A percentile compares a stretch with the other conserved stretches of the same genome.
Conservation (phyloP, 2,113 vertebrate species). For the Datnioides undecimradiatus region DNA sequence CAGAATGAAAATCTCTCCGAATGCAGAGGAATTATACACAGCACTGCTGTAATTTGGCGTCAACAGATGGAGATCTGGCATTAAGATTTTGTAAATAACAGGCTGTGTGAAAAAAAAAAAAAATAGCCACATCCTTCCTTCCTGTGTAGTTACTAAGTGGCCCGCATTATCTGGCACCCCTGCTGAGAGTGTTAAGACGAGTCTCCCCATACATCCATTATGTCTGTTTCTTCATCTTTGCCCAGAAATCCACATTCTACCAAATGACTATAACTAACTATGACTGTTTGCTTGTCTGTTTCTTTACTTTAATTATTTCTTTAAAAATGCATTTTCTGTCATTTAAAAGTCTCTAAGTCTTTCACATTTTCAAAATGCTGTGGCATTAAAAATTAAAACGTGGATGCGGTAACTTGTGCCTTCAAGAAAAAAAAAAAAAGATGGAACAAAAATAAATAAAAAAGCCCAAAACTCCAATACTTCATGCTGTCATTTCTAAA, state of each 20-base stretch:
- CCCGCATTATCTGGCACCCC: slow-evolving; percentile 58
- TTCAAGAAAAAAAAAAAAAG: background rate
- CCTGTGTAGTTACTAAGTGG: slow-evolving; percentile 57
- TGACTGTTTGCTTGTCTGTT: slow-evolving; percentile 19
- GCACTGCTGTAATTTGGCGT: slow-evolving; percentile 15
- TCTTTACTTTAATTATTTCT: background rate
- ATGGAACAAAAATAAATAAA: background rate
- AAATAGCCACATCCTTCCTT: slow-evolving; percentile 40
- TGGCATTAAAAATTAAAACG: slow-evolving; percentile 9
- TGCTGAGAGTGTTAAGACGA: slow-evolving; percentile 58
- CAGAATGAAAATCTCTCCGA: background rate
- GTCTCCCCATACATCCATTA: slow-evolving; percentile 50
- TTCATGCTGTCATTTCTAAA: slow-evolving; percentile 31
- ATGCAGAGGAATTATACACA: slow-evolving; percentile 41
- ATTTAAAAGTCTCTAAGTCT: slow-evolving; percentile 18
- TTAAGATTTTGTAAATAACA: slow-evolving; percentile 38
- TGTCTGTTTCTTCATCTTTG: slow-evolving; percentile 15
- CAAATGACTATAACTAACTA: slow-evolving; percentile 47
- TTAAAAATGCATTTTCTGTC: background rate
- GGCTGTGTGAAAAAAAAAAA: slow-evolving; percentile 20
- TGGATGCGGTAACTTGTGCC: background rate
- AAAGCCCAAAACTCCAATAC: background rate
- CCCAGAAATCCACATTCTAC: slow-evolving; percentile 6
- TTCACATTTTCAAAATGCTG: slow-evolving; percentile 12
- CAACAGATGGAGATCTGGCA: slow-evolving; percentile 46